These are phyloP conservation scores for Limonius californicus DNA, from an alignment of 1,140 invertebrate species.

Conservation along the genomic window DNA sequence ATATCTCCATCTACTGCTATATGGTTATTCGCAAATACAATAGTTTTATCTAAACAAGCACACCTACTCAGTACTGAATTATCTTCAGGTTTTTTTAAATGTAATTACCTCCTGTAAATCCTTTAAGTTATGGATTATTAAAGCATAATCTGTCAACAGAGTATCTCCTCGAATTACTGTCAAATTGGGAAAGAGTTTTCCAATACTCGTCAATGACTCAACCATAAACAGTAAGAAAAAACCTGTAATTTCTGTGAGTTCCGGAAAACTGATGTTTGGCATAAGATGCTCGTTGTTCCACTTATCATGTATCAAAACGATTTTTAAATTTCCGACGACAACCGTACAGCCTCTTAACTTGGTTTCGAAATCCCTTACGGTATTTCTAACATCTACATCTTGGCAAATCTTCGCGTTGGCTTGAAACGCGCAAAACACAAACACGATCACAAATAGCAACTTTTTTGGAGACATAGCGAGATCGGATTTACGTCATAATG, in stretches of 20 bases:
- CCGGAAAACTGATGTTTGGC: conserved; percentile 58
- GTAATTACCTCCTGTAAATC: conserved; percentile 56
- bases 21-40: no score
- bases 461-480: no score
- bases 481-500: no score
- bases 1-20: no score
- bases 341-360: conserved; percentile 70
- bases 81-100: no score
- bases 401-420: no score
- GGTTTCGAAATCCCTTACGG: not conserved
- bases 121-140: conserved; percentile 64
- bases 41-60: no score
- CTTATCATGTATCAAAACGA: conserved; percentile 57
- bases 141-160: conserved; percentile 63
- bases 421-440: no score
- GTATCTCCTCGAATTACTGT: conserved; percentile 69
- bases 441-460: no score
- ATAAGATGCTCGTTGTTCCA: conserved; percentile 48
- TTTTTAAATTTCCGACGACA: conserved; percentile 67
- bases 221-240: conserved; percentile 66
- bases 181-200: conserved; percentile 59
- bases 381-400: no score
- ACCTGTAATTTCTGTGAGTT: conserved; percentile 62
- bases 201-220: conserved; percentile 51
- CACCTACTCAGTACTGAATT: no score